Conservation (phyloP, 2,888 invertebrate genomes). For the Drosophila dives region DNA sequence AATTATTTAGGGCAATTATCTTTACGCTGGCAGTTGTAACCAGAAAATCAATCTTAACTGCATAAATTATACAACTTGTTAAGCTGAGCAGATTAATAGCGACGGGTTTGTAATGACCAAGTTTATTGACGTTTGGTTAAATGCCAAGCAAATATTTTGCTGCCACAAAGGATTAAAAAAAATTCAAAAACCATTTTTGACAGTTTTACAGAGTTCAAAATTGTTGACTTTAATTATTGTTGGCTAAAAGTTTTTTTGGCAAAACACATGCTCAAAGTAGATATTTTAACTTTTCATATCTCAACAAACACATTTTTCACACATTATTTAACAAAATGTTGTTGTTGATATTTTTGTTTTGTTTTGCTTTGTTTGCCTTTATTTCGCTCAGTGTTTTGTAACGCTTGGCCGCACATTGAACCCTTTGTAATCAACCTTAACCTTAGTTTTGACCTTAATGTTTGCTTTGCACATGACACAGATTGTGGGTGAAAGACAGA, state of each 20-base stretch:
- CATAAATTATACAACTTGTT: neutral
- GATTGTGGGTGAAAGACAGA: neutral
- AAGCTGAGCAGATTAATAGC: neutral
- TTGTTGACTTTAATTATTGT: constrained; percentile 7
- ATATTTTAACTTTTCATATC: constrained; percentile 14
- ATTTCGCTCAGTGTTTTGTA: constrained; percentile 5
- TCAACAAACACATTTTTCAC: constrained; percentile 27
- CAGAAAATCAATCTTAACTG: neutral
- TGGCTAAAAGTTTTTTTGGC: neutral
- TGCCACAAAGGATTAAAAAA: neutral
- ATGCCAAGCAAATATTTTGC: neutral
- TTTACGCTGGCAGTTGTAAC: neutral
- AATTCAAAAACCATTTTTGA: constrained; percentile 1
- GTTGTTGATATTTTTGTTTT: constrained; percentile 7
- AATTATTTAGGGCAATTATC: constrained; percentile 21
- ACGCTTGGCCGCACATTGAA: constrained; percentile 57
- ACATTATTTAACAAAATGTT: constrained; percentile 40
- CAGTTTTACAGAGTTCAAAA: constrained; percentile 1
- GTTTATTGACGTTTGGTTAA: neutral
- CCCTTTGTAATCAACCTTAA: constrained; percentile 40
- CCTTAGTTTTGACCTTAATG: constrained; percentile 51
- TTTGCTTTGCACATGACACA: constrained; percentile 21
- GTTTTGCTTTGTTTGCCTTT: constrained; percentile 2
- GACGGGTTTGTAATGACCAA: neutral
- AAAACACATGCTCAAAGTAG: constrained; percentile 2